Evolutionary conservation across 2,113 vertebrate genomes (phyloP).

Genomic region (Pollachius pollachius): DNA sequence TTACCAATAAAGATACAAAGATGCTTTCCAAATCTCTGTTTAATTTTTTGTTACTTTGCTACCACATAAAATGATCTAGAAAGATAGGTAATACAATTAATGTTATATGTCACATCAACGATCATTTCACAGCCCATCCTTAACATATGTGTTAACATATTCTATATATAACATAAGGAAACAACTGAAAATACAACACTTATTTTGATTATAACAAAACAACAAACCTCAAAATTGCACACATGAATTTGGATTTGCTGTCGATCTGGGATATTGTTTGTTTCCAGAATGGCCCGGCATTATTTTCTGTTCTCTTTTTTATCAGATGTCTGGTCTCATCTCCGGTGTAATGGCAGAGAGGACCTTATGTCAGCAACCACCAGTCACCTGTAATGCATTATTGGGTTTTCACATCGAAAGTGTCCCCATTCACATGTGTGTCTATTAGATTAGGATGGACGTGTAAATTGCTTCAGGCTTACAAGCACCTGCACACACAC

Average conservation of each 20-base stretch:
- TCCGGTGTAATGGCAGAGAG: slow-evolving; percentile 45
- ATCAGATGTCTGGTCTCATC: slow-evolving; percentile 34
- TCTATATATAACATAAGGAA: neutral
- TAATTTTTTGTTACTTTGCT: no score
- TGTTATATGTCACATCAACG: no score
- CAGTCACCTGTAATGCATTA: slow-evolving; percentile 64
- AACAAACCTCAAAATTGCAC: neutral
- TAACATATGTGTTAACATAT: no score
- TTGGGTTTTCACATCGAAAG: slow-evolving; percentile 27
- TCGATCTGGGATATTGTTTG: neutral
- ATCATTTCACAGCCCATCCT: no score
- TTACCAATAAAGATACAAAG: no score
- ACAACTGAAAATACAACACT: no score
- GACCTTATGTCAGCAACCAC: slow-evolving; percentile 53
- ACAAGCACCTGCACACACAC: slow-evolving; percentile 7
- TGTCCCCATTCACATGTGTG: slow-evolving; percentile 41
- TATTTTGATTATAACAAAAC: no score
- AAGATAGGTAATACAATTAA: no score
- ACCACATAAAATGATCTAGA: no score
- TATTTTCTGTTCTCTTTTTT: neutral
- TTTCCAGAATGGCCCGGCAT: slow-evolving; percentile 4
- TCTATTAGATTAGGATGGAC: slow-evolving; percentile 53
- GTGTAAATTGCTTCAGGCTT: slow-evolving; percentile 32
- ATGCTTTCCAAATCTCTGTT: no score
- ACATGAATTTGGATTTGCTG: slow-evolving; percentile 15